These are phyloP conservation scores for Apomyelois bistriatella DNA, from an alignment of 2,888 invertebrate genomes.

Conservation along the genomic window DNA sequence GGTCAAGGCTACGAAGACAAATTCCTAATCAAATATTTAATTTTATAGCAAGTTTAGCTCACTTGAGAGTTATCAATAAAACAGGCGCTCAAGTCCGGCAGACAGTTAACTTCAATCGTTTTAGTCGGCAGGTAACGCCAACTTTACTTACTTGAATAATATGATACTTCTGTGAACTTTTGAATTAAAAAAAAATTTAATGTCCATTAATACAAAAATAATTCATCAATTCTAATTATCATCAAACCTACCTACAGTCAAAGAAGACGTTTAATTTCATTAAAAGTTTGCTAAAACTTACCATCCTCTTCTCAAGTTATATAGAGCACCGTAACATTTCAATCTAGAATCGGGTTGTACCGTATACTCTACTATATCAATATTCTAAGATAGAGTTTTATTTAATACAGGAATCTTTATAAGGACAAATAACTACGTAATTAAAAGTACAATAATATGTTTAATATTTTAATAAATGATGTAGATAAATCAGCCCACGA, in stretches of 20 bases:
- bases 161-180: neutral
- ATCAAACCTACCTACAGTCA: neutral
- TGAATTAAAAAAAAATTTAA: neutral
- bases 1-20: too few relatives aligned
- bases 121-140: constrained; percentile 2
- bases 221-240: neutral
- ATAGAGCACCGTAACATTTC: neutral
- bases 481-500: neutral
- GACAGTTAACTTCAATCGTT: constrained; percentile 12
- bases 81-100: neutral
- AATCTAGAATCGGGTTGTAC: neutral
- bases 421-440: neutral
- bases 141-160: constrained; percentile 1
- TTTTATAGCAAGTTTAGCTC: neutral
- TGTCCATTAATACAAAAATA: neutral
- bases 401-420: neutral
- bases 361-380: neutral
- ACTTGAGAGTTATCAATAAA: neutral
- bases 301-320: neutral
- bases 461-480: constrained; percentile 1
- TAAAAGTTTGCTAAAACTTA: constrained; percentile 2
- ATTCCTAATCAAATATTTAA: neutral
- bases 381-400: neutral
- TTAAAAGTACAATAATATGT: neutral
- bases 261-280: neutral